These are phyloP conservation scores for Agrochola lychnidis DNA, from an alignment of 2,888 invertebrate species.

Conservation along the genomic window DNA sequence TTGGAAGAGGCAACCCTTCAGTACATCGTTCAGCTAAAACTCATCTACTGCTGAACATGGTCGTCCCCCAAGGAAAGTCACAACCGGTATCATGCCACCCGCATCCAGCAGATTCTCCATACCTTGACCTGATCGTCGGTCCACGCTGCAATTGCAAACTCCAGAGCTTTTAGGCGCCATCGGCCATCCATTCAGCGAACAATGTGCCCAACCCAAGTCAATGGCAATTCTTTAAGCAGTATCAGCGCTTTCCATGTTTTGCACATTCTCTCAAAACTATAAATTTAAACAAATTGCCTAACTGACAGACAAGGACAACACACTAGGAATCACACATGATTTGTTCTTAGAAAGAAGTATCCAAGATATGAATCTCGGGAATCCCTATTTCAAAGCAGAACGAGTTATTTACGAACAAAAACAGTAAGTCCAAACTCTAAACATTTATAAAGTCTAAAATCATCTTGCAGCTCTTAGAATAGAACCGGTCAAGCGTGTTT, in stretches of 20 bases:
- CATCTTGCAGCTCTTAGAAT: conserved; percentile 17
- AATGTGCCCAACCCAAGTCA: not conserved
- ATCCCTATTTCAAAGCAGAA: conserved; percentile 10
- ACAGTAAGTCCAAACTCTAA: conserved; percentile 10
- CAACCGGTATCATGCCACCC: not conserved
- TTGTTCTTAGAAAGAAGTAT: not conserved
- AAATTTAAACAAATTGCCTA: not conserved
- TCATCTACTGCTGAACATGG: not conserved
- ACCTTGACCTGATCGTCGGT: not conserved
- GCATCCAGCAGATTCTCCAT: not conserved
- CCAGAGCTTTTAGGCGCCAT: no score
- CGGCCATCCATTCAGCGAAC: not conserved
- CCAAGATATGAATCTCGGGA: conserved; percentile 15
- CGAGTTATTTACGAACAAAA: conserved; percentile 21
- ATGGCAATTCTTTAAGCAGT: not conserved
- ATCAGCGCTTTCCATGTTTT: not conserved
- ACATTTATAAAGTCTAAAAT: not conserved
- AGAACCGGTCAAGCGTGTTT: conserved; percentile 32
- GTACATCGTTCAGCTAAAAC: not conserved
- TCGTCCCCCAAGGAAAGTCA: not conserved
- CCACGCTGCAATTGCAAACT: not conserved
- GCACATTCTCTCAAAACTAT: not conserved
- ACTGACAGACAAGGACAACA: not conserved
- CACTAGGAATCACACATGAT: no score
- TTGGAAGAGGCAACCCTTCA: not conserved